Percentiles rank a stretch among this genome's conserved stretches.
Conservation (phyloP, 2,888 invertebrate species). For the Stenolophus ochropezus region DNA sequence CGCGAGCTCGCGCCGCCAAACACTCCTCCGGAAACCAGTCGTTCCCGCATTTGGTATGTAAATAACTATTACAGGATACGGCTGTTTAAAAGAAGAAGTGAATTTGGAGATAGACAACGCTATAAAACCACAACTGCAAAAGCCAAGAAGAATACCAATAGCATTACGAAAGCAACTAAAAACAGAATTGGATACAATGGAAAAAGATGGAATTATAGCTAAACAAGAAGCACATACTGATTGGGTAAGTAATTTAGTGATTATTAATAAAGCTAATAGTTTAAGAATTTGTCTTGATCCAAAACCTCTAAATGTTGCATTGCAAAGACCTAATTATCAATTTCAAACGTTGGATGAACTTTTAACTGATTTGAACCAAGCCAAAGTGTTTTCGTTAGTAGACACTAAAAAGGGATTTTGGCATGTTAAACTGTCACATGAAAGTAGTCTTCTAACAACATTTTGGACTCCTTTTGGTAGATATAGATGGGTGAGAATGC, state of each 20-base stretch:
- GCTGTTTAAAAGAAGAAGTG: not conserved
- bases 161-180: constrained; percentile 24
- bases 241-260: constrained; percentile 54
- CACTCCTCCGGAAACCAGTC: no score
- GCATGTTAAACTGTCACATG: not conserved
- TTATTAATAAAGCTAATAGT: constrained; percentile 51
- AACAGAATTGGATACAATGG: constrained; percentile 42
- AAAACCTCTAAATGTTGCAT: constrained; percentile 37
- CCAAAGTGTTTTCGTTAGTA: constrained; percentile 61
- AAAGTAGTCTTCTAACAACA: not conserved
- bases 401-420: constrained; percentile 50
- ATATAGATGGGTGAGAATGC: constrained; percentile 21
- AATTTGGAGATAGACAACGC: not conserved
- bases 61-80: not conserved
- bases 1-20: no score
- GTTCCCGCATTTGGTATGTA: no score
- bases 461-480: constrained; percentile 51
- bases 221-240: constrained; percentile 49
- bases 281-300: constrained; percentile 59
- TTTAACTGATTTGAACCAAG: constrained; percentile 55
- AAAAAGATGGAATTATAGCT: constrained; percentile 43
- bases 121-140: not conserved
- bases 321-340: constrained; percentile 56
- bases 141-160: constrained; percentile 39
- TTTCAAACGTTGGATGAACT: constrained; percentile 55